Conservation (phyloP, 23 tunicate genomes). For the Clavelina lepadiformis region DNA sequence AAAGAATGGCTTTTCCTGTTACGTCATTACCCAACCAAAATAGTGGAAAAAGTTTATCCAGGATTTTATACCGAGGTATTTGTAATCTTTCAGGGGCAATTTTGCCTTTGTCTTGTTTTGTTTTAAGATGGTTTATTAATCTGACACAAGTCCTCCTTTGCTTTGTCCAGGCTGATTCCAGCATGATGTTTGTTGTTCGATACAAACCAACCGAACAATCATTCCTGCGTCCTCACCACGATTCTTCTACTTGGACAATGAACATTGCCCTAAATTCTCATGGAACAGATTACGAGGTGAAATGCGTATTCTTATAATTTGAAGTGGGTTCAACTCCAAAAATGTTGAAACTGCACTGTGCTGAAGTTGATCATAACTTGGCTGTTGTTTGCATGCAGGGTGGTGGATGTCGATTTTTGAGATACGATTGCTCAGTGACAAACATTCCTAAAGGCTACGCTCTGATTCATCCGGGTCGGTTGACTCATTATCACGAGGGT, state of each 20-base stretch:
- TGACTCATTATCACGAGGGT: slow-evolving; percentile 97
- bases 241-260: slow-evolving; percentile 97
- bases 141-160: too few relatives aligned
- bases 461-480: slow-evolving; percentile 77
- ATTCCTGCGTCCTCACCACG: slow-evolving; percentile 94
- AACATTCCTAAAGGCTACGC: slow-evolving; percentile 86
- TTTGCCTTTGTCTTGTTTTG: too few relatives aligned
- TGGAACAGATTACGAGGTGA: slow-evolving; percentile 78
- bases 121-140: too few relatives aligned
- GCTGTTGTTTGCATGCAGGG: too few relatives aligned
- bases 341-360: too few relatives aligned
- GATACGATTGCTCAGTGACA: slow-evolving; percentile 81
- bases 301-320: too few relatives aligned
- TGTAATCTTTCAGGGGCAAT: too few relatives aligned
- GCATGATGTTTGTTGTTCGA: slow-evolving; percentile 97
- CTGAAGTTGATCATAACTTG: too few relatives aligned
- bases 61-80: slow-evolving; percentile 85
- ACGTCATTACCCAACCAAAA: slow-evolving; percentile 46
- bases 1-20: slow-evolving; percentile 90
- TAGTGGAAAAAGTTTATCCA: slow-evolving; percentile 82
- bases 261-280: slow-evolving; percentile 85
- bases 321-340: too few relatives aligned
- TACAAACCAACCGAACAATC: slow-evolving; percentile 91
- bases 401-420: slow-evolving; percentile 82
- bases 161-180: slow-evolving; percentile 59